Percentiles rank a stretch among this genome's conserved stretches.
Evolutionary conservation across 2,797 vertebrate species (phyloP).

Genomic region (Dryobates pubescens): DNA sequence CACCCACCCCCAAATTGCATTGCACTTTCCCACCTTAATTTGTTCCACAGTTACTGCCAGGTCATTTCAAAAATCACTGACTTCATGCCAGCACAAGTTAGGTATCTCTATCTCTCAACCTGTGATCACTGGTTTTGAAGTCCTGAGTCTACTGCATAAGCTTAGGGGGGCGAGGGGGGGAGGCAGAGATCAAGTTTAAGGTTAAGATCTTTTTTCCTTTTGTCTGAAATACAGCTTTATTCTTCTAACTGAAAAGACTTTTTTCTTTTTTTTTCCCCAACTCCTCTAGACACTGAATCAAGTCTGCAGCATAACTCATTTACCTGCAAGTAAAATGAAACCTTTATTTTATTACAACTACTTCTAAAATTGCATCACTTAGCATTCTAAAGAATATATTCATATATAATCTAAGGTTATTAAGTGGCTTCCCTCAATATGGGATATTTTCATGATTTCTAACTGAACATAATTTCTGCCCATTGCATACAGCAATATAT

Average conservation of each 20-base stretch:
- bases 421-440: not conserved
- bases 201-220: not conserved
- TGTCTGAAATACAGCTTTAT: constrained; percentile 34
- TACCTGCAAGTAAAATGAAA: constrained; percentile 42
- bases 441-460: not conserved
- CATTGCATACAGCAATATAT: not conserved
- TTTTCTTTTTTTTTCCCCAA: not conserved
- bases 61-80: not conserved
- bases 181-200: constrained; percentile 16
- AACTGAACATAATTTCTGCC: not conserved
- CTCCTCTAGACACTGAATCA: constrained; percentile 25
- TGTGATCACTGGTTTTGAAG: not conserved
- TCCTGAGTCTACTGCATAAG: not conserved
- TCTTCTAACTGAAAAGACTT: not conserved
- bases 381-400: not conserved
- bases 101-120: not conserved
- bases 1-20: not conserved
- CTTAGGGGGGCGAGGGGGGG: not conserved
- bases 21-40: not conserved
- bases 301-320: constrained; percentile 32
- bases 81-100: not conserved
- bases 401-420: not conserved
- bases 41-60: not conserved
- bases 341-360: constrained; percentile 33
- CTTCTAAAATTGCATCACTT: not conserved